Conservation (phyloP, 2,113 vertebrate species). For the Pomatostomus ruficeps region DNA sequence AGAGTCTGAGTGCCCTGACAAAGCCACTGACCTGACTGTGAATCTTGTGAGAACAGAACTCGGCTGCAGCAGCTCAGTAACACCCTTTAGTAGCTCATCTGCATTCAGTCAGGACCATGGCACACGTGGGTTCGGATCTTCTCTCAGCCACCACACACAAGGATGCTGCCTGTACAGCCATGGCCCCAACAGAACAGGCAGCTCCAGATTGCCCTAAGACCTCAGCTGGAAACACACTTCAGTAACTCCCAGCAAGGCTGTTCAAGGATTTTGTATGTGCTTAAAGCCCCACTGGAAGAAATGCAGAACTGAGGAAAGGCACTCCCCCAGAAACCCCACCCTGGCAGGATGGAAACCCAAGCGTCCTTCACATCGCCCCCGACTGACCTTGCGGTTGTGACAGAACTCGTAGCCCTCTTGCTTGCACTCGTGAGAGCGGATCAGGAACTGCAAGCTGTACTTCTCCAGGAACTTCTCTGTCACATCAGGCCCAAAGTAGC, state of each 20-base stretch:
- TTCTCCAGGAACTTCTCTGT: conserved; percentile 77
- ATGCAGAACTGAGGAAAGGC: background rate
- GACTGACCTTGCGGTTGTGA: conserved; percentile 78
- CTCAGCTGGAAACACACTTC: background rate
- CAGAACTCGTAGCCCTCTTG: conserved; percentile 92
- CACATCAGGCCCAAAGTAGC: conserved; percentile 90
- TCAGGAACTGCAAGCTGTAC: conserved; percentile 83
- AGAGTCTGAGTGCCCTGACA: fast-evolving
- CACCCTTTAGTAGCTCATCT: background rate
- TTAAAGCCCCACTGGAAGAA: background rate
- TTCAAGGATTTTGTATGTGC: background rate
- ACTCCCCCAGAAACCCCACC: background rate
- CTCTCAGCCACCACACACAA: background rate
- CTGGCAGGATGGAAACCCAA: background rate
- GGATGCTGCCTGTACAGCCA: background rate
- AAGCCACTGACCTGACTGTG: background rate
- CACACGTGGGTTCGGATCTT: background rate
- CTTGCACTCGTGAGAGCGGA: conserved; percentile 93
- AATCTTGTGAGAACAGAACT: background rate
- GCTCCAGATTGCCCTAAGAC: background rate
- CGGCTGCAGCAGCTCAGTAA: background rate
- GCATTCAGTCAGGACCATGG: background rate
- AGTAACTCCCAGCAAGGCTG: background rate
- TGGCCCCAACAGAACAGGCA: background rate
- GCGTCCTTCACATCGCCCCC: fast-evolving